Conservation (phyloP, 2,888 invertebrate genomes). For the Polymixis lichenea region DNA sequence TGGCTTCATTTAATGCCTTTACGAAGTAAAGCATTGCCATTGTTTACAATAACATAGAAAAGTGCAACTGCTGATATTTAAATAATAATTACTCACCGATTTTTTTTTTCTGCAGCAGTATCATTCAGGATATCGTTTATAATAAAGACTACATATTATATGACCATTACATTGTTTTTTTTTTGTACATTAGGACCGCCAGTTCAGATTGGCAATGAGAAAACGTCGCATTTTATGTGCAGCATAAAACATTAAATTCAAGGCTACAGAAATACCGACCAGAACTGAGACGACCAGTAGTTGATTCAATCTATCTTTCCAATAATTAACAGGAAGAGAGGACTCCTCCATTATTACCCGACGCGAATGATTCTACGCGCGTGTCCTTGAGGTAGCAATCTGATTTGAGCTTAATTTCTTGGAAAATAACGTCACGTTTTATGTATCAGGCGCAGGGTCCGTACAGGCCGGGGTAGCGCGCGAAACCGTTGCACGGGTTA, state of each 20-base stretch:
- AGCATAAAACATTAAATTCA: neutral
- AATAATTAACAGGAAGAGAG: neutral
- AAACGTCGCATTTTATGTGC: neutral
- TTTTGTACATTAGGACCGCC: neutral
- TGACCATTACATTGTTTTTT: neutral
- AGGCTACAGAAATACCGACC: neutral
- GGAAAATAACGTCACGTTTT: neutral
- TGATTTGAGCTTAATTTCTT: slow-evolving; percentile 5
- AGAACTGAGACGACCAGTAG: neutral
- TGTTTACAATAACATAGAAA: slow-evolving; percentile 4
- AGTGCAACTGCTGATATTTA: neutral
- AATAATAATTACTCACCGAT: slow-evolving; percentile 9
- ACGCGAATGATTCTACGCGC: neutral
- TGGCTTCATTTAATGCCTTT: neutral
- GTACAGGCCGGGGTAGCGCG: neutral
- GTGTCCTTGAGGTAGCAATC: neutral
- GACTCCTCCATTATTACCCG: neutral
- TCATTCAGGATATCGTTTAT: neutral
- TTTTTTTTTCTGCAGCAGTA: too few relatives aligned
- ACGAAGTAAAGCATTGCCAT: neutral
- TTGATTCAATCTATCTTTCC: neutral
- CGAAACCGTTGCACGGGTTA: slow-evolving; percentile 42
- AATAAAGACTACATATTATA: slow-evolving; percentile 7
- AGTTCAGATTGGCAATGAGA: neutral
- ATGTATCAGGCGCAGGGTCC: neutral